Evolutionary conservation across 2,888 invertebrate genomes (phyloP), one percentile per base, ranked within the genome.

Genomic region (Philonicus albiceps): DNA sequence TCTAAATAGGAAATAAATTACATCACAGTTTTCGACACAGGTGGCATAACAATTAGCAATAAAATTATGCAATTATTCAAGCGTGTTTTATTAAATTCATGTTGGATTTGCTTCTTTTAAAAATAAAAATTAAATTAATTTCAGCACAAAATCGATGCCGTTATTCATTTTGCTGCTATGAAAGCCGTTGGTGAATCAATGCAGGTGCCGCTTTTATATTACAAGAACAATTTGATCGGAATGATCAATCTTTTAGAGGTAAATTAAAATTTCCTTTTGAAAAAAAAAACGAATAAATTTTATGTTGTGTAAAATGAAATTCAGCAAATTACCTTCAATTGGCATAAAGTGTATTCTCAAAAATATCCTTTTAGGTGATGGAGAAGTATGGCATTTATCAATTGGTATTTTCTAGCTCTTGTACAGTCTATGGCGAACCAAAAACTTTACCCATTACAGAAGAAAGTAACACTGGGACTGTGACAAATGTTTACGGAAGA

Each of bases 151-250:
- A 95, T 98, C 89, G 94, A 95, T 88, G 95, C 96, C 90, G 98
- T 98, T 64, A 96, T 98, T 89, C 98, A 99, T 93, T 97, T 98
- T 93, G 98, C 98, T 64, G 98, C 98, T 0, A 93, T 98, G 90
- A 99, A 99, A 93, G 97, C 98, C 16, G 98, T 99, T 11, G 98
- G 97, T 0, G 98, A 98, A 93, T 98, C 98, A 0, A 96, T 97
- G 87, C 93, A 95, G 91, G 95, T 96, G 89, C 98, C 98, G 0
- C 93, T 98, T 31, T 95, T 95, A 80, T 99, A 99, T 93, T 98
- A 98, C 92, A 95, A 95, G 90, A 97, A 96, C 89, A 98, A 98
- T 92, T 95, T 98, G 80, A 94, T 95, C 13, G 98, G 98, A 1
- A 97, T 98, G 2, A 94, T 97, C 88, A 96, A 95, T 88, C 93